Base-by-base conservation (phyloP, 2,888 invertebrate genomes). In the Leucoma salicis region DNA sequence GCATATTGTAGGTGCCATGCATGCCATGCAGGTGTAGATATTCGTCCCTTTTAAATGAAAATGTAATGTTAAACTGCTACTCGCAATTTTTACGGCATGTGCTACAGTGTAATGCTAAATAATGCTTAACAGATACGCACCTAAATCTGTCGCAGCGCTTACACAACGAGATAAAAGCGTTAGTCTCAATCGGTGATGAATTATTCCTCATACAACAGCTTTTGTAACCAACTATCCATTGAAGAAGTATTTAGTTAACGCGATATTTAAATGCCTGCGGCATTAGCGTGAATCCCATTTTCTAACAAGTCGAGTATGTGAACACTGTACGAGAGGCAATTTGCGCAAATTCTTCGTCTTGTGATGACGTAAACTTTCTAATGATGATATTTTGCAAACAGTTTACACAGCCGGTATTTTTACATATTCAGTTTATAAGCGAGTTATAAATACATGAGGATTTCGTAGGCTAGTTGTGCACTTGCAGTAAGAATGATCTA, bases 331-430 rank as follows among this genome's bases (percentile, higher is more conserved):
- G 51, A 55, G 53, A 65, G 63, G 63, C 53, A 67, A 65, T 78
- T 72, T 74, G 60, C 53, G 64, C 58, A 66, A 70, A 76, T 66
- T 70, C 58, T 61, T 61, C 71, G 60, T 64, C 67, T 70, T 62
- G 62, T 49, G 65, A 68, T 78, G 74, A 78, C 64, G 71, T 69
- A 62, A 66, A 73, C 78, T 78, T 78, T 79, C 43, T 50, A 46
- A 53, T 52, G 51, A 34, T 42, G 38, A 51, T 51, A 46, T 49
- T 49, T 49, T 57, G 50, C 49, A 57, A 57, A 60, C 47, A 35
- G 33, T 32, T 31, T 40, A 36, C 28, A 29, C 39, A 32, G n/a
- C n/a, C n/a, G n/a, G n/a, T n/a, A n/a, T n/a, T n/a, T n/a, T n/a
- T n/a, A n/a, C n/a, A n/a, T n/a, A n/a, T 4, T 13, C 49, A 38